Evolutionary conservation across 2,888 invertebrate genomes (phyloP), one percentile per base, ranked within the genome.

Genomic region (Lacanobia oleracea): DNA sequence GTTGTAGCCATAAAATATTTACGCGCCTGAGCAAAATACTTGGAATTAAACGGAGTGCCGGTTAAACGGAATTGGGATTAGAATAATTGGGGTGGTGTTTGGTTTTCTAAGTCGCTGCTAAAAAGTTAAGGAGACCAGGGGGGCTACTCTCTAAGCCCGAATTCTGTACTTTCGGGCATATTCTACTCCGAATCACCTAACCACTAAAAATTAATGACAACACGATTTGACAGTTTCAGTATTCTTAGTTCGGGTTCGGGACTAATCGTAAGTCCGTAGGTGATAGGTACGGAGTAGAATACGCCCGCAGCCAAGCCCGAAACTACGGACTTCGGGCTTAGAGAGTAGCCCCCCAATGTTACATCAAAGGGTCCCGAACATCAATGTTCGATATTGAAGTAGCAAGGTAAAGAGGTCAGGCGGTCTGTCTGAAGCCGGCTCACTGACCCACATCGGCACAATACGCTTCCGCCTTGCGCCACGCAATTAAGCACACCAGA

Each of bases 401-500:
- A 50, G 90, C 91, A 91, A 92, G 93, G 91, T 91, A 92, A 93
- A 82, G 89, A 87, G 94, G 94, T 94, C 93, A 93, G 87, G 88
- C 82, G 88, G 88, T 91, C 86, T 88, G 87, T 88, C 89, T 90
- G 88, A 83, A 81, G 75, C 76, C 88, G 87, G 78, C 89, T 84
- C 88, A 37, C 75, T 91, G 95, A 95, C 95, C 95, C 92, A 95
- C 89, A 95, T 95, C 85, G 87, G 81, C 88, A 95, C 95, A 95
- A 95, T 95, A 90, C 92, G 91, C 90, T 92, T 93, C 94, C 94
- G 92, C 91, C 92, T 90, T 91, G 92, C 92, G 91, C 92, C 91
- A 93, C 92, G 93, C 95, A 95, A 95, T 95, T 95, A 95, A 94
- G 93, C 93, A 93, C 94, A 94, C 92, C 93, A 94, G 95, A 95